Conservation (phyloP, 2,888 invertebrate genomes). For the Meganola albula region DNA sequence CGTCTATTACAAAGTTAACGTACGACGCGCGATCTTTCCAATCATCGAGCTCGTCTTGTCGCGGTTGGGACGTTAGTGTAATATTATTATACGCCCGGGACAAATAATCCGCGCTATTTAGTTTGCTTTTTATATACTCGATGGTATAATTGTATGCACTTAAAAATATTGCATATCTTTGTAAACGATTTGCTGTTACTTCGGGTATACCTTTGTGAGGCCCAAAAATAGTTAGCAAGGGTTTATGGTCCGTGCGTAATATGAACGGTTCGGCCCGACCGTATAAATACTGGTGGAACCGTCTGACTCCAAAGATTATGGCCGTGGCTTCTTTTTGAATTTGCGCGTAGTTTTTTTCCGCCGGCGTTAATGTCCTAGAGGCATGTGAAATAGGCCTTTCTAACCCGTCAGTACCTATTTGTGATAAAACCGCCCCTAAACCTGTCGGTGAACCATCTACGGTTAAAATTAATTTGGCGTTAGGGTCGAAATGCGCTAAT, state of each 20-base stretch:
- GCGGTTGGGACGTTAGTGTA: background rate
- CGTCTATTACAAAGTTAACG: conserved; percentile 4
- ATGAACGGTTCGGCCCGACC: conserved; percentile 25
- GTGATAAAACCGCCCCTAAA: conserved; percentile 6
- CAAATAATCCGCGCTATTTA: conserved; percentile 17
- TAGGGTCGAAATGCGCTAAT: conserved; percentile 5
- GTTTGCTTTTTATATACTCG: conserved; percentile 24
- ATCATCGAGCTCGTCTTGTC: too few species aligned
- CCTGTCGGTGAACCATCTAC: conserved; percentile 9
- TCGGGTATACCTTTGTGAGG: conserved; percentile 26
- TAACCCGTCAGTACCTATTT: conserved; percentile 1
- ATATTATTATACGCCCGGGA: background rate
- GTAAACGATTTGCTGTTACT: conserved; percentile 24
- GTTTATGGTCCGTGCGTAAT: conserved; percentile 17
- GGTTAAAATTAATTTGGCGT: conserved; percentile 5
- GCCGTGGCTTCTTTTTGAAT: conserved; percentile 31
- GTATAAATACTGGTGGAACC: conserved; percentile 27
- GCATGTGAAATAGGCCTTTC: conserved; percentile 9
- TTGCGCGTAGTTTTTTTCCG: conserved; percentile 24
- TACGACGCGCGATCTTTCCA: too few species aligned
- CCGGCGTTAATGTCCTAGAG: conserved; percentile 9
- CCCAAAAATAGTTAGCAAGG: conserved; percentile 24
- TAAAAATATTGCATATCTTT: conserved; percentile 30
- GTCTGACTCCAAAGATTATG: conserved; percentile 23
- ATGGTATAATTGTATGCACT: conserved; percentile 27